Evolutionary conservation across 2,113 vertebrate genomes (phyloP), one percentile per base, ranked within the genome.

Genomic region (Poeciliopsis prolifica): DNA sequence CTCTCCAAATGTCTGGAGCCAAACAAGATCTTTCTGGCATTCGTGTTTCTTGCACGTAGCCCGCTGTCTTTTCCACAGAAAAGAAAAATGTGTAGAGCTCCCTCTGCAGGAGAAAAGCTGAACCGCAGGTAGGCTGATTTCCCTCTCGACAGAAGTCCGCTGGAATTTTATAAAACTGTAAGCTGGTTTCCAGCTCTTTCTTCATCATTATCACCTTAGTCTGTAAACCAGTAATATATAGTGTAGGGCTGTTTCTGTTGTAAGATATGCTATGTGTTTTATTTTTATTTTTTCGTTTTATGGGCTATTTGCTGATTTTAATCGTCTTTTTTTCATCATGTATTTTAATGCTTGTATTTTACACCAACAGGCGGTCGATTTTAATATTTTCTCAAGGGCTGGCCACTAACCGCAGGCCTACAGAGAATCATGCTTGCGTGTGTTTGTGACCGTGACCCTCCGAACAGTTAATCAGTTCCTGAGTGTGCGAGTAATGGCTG

Each of bases 391-490:
- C 15, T 30, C 17, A 62, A 62, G 0, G 7, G 2, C 31, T 29
- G 14, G 35, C 22, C 6, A 33, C 24, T 68, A 65, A 22, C n/a
- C 28, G 14, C 24, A 65, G 72, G 61, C 14, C 33, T 31, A 65
- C 0, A 6, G n/a, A 22, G 58, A n/a, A 6, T n/a, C 29, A 4
- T 61, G 15, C 37, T 74, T 61, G 19, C 44, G 74, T 74, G 68
- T 77, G 79, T 33, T 66, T 64, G 78, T 73, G 73, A 71, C 74
- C 70, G 73, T 75, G 60, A 58, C 72, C 29, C 69, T 68, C 33
- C n/a, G 77, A 62, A 65, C 80, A 82, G 78, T 86, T 91, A 79
- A 90, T 88, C 86, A 87, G 88, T 86, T 90, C 87, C 82, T 91
- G 91, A 85, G 66, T 61, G 75, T 51, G 86, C 68, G 77, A 70